Base-by-base conservation (phyloP, 2,888 invertebrate species). In the Tinea trinotella region DNA sequence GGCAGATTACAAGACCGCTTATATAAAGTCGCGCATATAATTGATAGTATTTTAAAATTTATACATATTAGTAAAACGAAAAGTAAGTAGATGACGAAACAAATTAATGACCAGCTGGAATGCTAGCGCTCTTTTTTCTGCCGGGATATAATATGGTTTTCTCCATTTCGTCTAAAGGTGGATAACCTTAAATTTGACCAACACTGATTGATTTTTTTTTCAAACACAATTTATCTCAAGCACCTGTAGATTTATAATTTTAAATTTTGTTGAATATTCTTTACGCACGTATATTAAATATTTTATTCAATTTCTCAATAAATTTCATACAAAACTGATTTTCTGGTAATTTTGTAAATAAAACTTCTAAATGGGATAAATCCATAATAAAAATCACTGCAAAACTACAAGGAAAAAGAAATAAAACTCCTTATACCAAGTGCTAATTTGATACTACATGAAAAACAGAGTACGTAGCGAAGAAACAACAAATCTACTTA, bases 371-470 rank as follows among this genome's bases (percentile, higher is more conserved):
- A n/a, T n/a, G n/a, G n/a, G n/a, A n/a, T n/a, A n/a, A n/a, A n/a
- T n/a, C n/a, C n/a, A n/a, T n/a, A n/a, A n/a, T n/a, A n/a, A n/a
- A n/a, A 83, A 82, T 84, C 83, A 80, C 83, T 79, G 83, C 69
- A 68, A 69, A 64, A 72, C 75, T 81, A 81, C 83, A 82, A 81
- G 82, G 76, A 81, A 81, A 81, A 76, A 79, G 78, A 78, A 77
- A 75, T 74, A 66, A 67, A 72, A 74, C 13, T 10, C 19, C 17
- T 5, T 9, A 19, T 19, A 19, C 9, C 7, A 46, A 19, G 46
- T 46, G 46, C 46, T 46, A 46, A 46, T 19, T 46, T 19, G 46
- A 17, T 15, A 15, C 1, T 13, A 40, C 15, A 35, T 12, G 10
- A 40, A 24, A 3, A 2, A 40, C 15, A 40, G n/a, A 12, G 13